Evolutionary conservation across 1,140 invertebrate species (phyloP), one percentile per base, ranked within the genome.

Genomic region (Formica selysi): DNA sequence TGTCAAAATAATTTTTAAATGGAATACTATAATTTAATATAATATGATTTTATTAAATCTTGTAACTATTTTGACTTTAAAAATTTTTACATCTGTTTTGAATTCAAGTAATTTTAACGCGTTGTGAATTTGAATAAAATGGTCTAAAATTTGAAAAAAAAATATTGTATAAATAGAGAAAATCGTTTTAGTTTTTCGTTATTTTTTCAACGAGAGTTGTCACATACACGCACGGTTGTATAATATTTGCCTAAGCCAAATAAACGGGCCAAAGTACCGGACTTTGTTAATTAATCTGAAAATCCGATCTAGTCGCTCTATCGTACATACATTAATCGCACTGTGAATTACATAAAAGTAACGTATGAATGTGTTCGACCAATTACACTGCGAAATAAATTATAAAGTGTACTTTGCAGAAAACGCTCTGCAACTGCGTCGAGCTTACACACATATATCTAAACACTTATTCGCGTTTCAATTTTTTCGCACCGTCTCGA

Each of bases 261-360:
- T 57, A 81, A 73, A 73, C 73, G 57, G 22, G 19, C 6, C 76
- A 29, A 57, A 73, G 48, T 65, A 44, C 32, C 26, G 36, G 65
- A 51, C 64, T 73, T 29, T 70, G 71, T 85, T 85, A 32, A 76
- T 57, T 73, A 64, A 84, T 74, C 8, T 62, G n/a, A 16, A 41
- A 87, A 70, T 68, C 22, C 38, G 71, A 76, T 87, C 64, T 54
- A 29, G 22, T 65, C 32, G 22, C 59, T 26, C 16, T 38, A 67
- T 44, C 13, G 65, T 70, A 61, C 29, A 32, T 38, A 44, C 38
- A 22, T 76, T 61, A 62, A 64, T 54, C 13, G 51, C n/a, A 62
- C 13, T 51, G 29, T 26, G 54, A 71, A 65, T 84, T 68, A 68
- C 62, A 36, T 44, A 84, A 86, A 51, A 61, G 41, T 32, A 79